These are phyloP conservation scores for Colius striatus DNA, from an alignment of 2,113 vertebrate genomes.

Conservation along the genomic window DNA sequence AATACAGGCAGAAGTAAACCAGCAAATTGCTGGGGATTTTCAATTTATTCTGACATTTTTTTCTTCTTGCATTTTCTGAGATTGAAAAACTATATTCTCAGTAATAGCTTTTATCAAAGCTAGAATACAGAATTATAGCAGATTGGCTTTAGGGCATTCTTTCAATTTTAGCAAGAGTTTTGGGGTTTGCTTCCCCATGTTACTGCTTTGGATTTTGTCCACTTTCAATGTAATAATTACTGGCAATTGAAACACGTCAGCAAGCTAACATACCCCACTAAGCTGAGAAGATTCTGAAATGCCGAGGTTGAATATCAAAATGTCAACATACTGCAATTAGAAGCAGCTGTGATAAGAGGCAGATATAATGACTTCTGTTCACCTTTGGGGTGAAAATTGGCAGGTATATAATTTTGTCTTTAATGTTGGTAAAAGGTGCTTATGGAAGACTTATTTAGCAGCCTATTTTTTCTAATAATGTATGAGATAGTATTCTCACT, in stretches of 20 bases:
- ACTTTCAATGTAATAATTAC: neutral
- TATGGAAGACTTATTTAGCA: neutral
- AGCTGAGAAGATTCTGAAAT: neutral
- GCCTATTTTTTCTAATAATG: neutral
- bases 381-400: neutral
- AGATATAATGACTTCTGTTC: neutral
- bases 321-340: neutral
- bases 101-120: neutral
- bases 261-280: neutral
- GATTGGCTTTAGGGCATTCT: neutral
- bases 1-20: neutral
- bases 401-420: neutral
- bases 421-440: neutral
- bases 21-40: neutral
- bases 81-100: neutral
- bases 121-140: neutral
- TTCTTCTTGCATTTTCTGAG: neutral
- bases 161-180: neutral
- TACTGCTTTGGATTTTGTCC: neutral
- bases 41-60: neutral
- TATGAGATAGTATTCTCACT: neutral
- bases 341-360: neutral
- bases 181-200: neutral
- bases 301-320: neutral
- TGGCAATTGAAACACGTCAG: neutral